Conservation (phyloP, 2,113 vertebrate species). For the Ceyx margarethae region DNA sequence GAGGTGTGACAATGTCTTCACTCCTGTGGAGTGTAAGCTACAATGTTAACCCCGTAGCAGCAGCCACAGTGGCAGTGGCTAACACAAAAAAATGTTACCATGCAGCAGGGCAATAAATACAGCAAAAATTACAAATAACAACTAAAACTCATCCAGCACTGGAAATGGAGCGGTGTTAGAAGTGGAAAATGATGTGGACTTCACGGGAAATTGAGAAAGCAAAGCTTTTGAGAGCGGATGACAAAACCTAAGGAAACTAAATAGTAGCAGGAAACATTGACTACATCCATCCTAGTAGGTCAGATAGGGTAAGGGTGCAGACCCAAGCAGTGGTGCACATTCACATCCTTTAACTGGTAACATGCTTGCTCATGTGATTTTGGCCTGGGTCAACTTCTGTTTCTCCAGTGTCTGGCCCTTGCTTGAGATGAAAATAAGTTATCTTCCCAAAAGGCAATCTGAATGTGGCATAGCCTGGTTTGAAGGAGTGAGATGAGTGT, state of each 20-base stretch:
- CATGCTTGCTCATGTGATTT: not conserved
- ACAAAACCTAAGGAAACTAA: not conserved
- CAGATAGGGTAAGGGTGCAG: not conserved
- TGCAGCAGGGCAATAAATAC: not conserved
- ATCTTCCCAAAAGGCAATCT: not conserved
- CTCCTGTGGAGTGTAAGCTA: not conserved
- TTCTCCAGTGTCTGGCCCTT: not conserved
- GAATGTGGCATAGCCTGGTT: not conserved
- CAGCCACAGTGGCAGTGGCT: not conserved
- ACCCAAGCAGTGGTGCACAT: not conserved
- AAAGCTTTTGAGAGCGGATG: not conserved
- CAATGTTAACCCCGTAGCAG: not conserved
- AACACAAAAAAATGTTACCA: not conserved
- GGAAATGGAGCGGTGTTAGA: not conserved
- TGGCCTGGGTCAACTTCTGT: not conserved
- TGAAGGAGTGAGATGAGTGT: not conserved
- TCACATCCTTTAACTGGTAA: not conserved
- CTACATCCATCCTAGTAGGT: not conserved
- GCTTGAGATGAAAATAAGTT: accelerated
- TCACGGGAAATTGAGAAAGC: not conserved
- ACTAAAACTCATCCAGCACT: not conserved
- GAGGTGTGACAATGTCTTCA: not conserved
- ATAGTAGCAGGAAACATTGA: not conserved
- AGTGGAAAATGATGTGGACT: not conserved
- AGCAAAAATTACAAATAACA: not conserved